Conservation (phyloP, 2,797 vertebrate genomes). For the Anguilla pacifica region DNA sequence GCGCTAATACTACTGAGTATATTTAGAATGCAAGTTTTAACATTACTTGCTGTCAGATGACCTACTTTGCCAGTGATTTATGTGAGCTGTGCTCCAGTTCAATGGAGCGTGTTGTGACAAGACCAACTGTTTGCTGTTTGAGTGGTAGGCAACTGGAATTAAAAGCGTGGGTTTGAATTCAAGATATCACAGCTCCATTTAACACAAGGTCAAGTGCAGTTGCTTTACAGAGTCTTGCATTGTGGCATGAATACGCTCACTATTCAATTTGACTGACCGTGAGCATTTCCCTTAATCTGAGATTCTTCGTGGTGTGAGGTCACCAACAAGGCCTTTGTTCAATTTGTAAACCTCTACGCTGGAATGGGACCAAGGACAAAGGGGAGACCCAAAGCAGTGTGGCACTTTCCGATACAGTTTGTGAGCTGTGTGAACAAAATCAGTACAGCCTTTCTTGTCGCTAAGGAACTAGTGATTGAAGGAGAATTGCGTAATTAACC, state of each 20-base stretch:
- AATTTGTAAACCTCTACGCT: not conserved
- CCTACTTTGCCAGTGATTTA: not conserved
- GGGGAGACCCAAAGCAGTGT: not conserved
- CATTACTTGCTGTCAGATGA: not conserved
- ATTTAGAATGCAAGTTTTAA: not conserved
- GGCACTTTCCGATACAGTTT: not conserved
- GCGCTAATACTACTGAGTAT: not conserved
- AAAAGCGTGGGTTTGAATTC: not conserved
- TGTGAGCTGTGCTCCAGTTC: not conserved
- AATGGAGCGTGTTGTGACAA: not conserved
- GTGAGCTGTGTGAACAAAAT: not conserved
- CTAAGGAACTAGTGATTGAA: not conserved
- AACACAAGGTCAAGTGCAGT: not conserved
- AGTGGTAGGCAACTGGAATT: not conserved
- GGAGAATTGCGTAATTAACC: not conserved
- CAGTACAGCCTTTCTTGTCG: not conserved
- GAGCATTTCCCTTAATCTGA: not conserved
- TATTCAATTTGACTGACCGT: not conserved
- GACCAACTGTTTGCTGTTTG: conserved; percentile 1
- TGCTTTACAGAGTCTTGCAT: not conserved
- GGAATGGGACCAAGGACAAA: not conserved
- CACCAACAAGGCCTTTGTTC: not conserved
- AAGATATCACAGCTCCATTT: not conserved
- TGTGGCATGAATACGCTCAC: not conserved
- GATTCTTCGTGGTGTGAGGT: not conserved